Percentiles rank a stretch among this genome's conserved stretches.
Evolutionary conservation across 2,888 invertebrate species (phyloP).

Genomic region (Phania funesta): DNA sequence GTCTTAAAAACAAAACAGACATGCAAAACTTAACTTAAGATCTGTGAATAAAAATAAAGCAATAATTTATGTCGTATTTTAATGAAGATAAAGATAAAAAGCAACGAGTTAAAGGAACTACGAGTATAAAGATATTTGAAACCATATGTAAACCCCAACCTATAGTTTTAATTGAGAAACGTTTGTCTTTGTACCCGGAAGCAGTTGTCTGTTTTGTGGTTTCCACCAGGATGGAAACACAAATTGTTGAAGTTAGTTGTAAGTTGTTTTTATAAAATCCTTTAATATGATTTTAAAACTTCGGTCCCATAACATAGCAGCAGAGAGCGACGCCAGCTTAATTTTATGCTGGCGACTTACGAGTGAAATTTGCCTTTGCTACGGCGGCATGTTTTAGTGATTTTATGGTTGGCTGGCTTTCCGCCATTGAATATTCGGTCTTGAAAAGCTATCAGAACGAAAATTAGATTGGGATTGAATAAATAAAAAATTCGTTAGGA

Average conservation of each 20-base stretch:
- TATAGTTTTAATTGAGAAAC: neutral
- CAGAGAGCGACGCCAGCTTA: too few species aligned
- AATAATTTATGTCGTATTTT: neutral
- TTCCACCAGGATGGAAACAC: neutral
- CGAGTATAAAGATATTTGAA: neutral
- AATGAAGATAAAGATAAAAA: neutral
- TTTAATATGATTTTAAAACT: neutral
- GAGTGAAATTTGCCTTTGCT: too few species aligned
- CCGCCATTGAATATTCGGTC: too few species aligned
- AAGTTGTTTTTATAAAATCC: neutral
- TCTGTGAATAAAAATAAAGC: constrained; percentile 9
- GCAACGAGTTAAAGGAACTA: neutral
- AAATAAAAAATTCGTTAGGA: too few species aligned
- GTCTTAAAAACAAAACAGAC: neutral
- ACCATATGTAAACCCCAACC: neutral
- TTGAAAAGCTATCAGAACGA: too few species aligned
- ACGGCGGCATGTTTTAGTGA: too few species aligned
- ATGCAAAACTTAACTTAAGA: neutral
- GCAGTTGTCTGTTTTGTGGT: neutral
- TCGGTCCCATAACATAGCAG: too few species aligned
- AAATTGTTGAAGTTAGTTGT: neutral
- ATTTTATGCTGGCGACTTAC: too few species aligned
- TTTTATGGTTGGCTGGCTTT: too few species aligned
- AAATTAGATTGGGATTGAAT: too few species aligned
- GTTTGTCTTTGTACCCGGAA: constrained; percentile 4